Percentiles rank a stretch among this genome's conserved stretches.
phyloP scores from a whole-genome alignment of 2,113 vertebrate genomes.

The Dromaius novaehollandiae region DNA sequence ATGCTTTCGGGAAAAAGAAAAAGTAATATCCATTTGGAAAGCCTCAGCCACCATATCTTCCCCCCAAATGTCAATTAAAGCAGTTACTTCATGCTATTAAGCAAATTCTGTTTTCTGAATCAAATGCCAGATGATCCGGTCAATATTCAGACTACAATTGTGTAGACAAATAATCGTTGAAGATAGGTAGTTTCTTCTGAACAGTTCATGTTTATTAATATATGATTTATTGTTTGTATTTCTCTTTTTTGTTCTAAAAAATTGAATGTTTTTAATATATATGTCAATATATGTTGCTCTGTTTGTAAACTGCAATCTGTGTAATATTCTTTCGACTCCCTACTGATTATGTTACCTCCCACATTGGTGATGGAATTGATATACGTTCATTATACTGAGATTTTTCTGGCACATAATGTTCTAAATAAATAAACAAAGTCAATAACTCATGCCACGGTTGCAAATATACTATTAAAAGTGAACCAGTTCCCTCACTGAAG shows the following conservation, averaged over 20 bases:
- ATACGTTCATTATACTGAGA: neutral
- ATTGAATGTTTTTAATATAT: neutral
- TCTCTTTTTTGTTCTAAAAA: neutral
- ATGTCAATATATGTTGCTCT: neutral
- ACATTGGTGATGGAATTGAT: neutral
- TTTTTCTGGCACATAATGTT: neutral
- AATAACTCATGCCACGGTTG: neutral
- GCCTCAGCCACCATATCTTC: rapidly evolving
- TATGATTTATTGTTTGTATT: neutral
- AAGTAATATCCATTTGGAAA: neutral
- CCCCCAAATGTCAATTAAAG: neutral
- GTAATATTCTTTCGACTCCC: neutral
- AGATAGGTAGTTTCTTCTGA: neutral
- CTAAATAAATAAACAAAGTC: slow-evolving; percentile 23
- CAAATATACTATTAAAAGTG: neutral
- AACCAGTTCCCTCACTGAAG: neutral
- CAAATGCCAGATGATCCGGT: neutral
- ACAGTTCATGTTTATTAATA: neutral
- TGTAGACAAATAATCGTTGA: neutral
- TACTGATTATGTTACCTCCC: neutral
- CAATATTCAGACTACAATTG: neutral
- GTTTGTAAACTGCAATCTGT: neutral
- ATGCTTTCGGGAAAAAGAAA: neutral
- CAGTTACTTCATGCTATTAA: neutral
- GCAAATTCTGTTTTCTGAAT: neutral